Evolutionary conservation across 2,797 vertebrate genomes (phyloP).

Genomic region (Chrysocyon brachyurus): DNA sequence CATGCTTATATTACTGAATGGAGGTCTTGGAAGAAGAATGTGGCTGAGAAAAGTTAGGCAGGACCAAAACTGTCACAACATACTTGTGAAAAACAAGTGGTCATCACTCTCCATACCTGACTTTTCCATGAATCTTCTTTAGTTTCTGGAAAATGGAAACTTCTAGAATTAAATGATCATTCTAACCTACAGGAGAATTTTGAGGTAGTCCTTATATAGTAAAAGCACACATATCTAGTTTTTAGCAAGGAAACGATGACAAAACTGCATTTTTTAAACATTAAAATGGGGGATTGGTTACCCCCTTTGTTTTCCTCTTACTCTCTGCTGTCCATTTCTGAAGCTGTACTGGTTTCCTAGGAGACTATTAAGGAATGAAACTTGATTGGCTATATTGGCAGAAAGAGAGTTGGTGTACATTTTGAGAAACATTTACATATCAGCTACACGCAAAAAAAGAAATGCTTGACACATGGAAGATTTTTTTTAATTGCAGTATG

Average conservation of each 20-base stretch:
- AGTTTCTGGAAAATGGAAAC: neutral
- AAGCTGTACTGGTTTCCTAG: slow-evolving; percentile 70
- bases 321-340: slow-evolving; percentile 48
- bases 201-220: neutral
- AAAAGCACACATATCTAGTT: neutral
- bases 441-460: neutral
- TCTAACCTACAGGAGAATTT: neutral
- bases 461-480: slow-evolving; percentile 67
- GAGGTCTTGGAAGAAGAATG: neutral
- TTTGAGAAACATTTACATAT: slow-evolving; percentile 71
- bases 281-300: neutral
- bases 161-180: neutral
- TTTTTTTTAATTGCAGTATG: slow-evolving; percentile 77
- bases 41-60: neutral
- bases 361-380: slow-evolving; percentile 53
- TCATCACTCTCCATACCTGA: neutral
- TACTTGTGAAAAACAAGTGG: neutral
- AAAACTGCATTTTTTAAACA: neutral
- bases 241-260: slow-evolving; percentile 8
- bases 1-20: neutral
- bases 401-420: slow-evolving; percentile 66
- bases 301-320: slow-evolving; percentile 53
- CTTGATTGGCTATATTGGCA: slow-evolving; percentile 46
- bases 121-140: neutral
- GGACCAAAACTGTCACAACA: neutral